Evolutionary conservation across 1,140 invertebrate genomes (phyloP), one percentile per base, ranked within the genome.

Genomic region (Drosophila malerkotliana): DNA sequence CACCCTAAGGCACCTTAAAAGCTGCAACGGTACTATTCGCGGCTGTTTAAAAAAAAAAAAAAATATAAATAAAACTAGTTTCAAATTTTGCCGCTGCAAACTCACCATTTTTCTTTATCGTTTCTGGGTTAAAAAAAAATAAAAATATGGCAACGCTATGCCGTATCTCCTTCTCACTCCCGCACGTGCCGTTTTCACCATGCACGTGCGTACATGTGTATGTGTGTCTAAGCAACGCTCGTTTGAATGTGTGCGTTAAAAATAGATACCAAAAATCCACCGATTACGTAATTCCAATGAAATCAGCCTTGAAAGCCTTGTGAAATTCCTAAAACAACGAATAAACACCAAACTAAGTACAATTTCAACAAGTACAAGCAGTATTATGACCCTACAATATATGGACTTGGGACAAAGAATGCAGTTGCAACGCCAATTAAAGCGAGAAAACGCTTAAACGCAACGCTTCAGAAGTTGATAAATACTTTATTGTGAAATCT

Each of bases 11-110:
- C 97, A 98, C 85, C 96, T 96, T 49, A 99, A 92, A 69, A 99
- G 93, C 88, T 97, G 95, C 44, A 95, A 92, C 57, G 97, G 97
- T 93, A 98, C 97, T 91, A 99, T 98, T 14, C 97, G 95, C 53
- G 97, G 97, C 97, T 98, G 93, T 72, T 95, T n/a, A n/a, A n/a
- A n/a, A 95, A 88, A 92, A 26, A 26, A 37, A 44, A 39, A 51
- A 9, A 21, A 2, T 15, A 44, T 9, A 37, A 44, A 6, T 14
- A 3, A 24, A 4, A n/a, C 48, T 54, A 44, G n/a, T 74, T 12
- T 2, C 41, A 55, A 32, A 14, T 15, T 44, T 44, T 18, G 1
- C 1, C 0, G 5, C 18, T 28, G 12, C 7, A 53, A 61, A 88
- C 83, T 83, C 48, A 88, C 83, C 83, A 88, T 85, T 56, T 45